A percentile compares a stretch with the other conserved stretches of the same genome.
Evolutionary conservation across 1,140 invertebrate genomes (phyloP).

Genomic region (Chironomus striatipennis): DNA sequence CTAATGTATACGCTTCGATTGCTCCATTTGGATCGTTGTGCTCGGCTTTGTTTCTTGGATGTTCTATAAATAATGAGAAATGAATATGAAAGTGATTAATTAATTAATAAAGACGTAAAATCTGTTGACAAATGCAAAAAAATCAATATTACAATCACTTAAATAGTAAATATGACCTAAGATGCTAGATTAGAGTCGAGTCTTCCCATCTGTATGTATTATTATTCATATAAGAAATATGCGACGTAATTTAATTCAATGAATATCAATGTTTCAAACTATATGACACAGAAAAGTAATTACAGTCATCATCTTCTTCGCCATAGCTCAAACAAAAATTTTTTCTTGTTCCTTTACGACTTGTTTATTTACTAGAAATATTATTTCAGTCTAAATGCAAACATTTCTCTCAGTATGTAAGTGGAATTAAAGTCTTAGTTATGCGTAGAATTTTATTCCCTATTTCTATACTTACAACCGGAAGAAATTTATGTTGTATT

Average conservation of each 20-base stretch:
- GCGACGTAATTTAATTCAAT: slow-evolving; percentile 2
- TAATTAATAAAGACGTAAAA: neutral
- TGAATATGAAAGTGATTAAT: neutral
- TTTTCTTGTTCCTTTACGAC: neutral
- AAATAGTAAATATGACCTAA: neutral
- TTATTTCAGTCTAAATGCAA: neutral
- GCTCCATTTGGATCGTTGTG: slow-evolving; percentile 54
- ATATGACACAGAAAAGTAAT: neutral
- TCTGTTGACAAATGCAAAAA: neutral
- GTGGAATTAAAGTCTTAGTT: neutral
- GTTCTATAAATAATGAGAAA: slow-evolving; percentile 31
- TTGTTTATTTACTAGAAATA: slow-evolving; percentile 15
- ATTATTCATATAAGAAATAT: neutral
- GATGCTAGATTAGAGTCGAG: neutral
- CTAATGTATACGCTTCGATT: slow-evolving; percentile 65
- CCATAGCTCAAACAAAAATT: neutral
- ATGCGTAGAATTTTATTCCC: neutral
- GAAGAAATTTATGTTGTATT: slow-evolving; percentile 2
- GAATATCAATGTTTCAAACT: neutral
- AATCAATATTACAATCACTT: neutral
- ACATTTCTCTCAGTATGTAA: neutral
- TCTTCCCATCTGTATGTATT: neutral
- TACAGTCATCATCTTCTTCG: no score
- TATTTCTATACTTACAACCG: neutral
- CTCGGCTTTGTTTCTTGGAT: slow-evolving; percentile 46